Evolutionary conservation across 1,140 invertebrate species (phyloP).

Genomic region (Philopotamus ludificatus): DNA sequence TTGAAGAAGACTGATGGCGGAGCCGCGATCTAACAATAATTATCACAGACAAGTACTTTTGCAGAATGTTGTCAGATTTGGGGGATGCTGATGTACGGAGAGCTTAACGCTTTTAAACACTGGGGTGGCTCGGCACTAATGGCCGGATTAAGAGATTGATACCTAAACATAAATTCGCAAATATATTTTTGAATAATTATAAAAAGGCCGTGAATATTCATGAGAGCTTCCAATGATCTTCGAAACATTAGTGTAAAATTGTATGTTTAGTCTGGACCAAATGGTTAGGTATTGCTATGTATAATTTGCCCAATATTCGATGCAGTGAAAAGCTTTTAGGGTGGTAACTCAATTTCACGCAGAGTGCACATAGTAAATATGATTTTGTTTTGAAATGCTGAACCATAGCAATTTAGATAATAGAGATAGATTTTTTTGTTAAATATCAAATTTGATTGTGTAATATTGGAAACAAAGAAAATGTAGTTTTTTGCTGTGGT

Average conservation of each 20-base stretch:
- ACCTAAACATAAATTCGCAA: no score
- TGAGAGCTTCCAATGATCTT: no score
- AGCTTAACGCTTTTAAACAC: conserved; percentile 38
- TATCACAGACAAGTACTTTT: conserved; percentile 33
- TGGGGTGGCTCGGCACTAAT: conserved; percentile 30
- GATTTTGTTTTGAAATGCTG: conserved; percentile 35
- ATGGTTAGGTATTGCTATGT: not conserved
- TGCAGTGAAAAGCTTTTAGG: conserved; percentile 35
- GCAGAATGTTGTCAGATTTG: conserved; percentile 23
- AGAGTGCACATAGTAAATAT: conserved; percentile 36
- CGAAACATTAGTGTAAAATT: no score
- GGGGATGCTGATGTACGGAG: conserved; percentile 17
- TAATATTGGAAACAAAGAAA: no score
- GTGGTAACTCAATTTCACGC: conserved; percentile 42
- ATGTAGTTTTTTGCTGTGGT: no score
- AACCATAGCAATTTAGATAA: no score
- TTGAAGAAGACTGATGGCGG: conserved; percentile 41
- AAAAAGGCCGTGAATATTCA: no score
- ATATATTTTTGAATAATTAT: no score
- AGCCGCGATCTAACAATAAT: conserved; percentile 35
- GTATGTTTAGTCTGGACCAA: not conserved
- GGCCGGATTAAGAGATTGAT: conserved; percentile 41
- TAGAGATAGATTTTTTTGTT: no score
- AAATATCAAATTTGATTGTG: no score
- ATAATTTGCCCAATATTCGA: conserved; percentile 5